These are phyloP conservation scores for Trididemnum clinides DNA, from an alignment of 23 tunicate genomes.

Conservation along the genomic window DNA sequence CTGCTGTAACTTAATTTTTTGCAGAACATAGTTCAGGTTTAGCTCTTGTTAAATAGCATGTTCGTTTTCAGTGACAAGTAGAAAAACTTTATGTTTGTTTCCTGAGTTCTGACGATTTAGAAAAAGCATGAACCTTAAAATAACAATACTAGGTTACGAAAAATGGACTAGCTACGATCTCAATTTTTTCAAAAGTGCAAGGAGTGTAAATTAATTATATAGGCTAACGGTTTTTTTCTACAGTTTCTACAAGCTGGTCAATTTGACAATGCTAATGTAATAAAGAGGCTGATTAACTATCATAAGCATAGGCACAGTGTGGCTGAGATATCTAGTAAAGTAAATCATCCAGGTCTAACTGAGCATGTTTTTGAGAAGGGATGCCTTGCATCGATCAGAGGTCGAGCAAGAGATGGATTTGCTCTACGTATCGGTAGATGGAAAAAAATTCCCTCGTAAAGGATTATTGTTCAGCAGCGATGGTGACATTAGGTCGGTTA, in stretches of 20 bases:
- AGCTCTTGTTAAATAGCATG: no score
- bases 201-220: neutral
- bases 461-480: slow-evolving; percentile 46
- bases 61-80: no score
- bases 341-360: neutral
- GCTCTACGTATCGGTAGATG: slow-evolving; percentile 43
- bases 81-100: no score
- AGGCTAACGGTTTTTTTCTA: neutral
- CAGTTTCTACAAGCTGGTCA: neutral
- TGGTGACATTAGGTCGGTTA: slow-evolving; percentile 31
- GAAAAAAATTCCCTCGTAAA: slow-evolving; percentile 30
- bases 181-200: neutral
- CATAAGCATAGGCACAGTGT: neutral
- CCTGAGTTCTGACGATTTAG: no score
- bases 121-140: slow-evolving; percentile 36
- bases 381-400: slow-evolving; percentile 17
- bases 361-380: slow-evolving; percentile 40
- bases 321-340: neutral
- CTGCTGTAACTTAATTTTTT: no score
- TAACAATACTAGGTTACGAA: slow-evolving; percentile 20
- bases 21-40: no score
- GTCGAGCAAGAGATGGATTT: slow-evolving; percentile 64
- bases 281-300: neutral
- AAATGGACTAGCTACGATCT: slow-evolving; percentile 15
- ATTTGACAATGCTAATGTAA: neutral